Conservation (phyloP, 2,113 vertebrate species). For the Notarius quadriscutis region DNA sequence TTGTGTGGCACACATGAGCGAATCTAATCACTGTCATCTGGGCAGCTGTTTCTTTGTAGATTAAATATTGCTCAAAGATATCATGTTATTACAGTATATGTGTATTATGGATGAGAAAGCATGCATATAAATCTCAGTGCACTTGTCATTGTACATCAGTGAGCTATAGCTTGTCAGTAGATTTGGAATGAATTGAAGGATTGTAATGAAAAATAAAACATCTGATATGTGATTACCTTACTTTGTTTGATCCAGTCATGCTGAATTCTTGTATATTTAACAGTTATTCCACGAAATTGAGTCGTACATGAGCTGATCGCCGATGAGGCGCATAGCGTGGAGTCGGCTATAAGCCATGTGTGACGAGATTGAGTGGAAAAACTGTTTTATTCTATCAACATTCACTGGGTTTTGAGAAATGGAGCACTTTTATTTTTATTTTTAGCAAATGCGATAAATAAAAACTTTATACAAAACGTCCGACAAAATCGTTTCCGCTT, state of each 20-base stretch:
- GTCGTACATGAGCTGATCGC: no score
- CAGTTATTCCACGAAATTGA: no score
- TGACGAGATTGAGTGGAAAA: no score
- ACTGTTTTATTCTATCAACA: no score
- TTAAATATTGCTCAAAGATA: conserved; percentile 18
- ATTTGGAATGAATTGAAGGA: conserved; percentile 8
- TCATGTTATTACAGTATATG: conserved; percentile 6
- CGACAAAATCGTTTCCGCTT: no score
- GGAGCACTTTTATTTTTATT: no score
- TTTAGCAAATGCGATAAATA: no score
- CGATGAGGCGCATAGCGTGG: no score
- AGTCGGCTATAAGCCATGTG: no score
- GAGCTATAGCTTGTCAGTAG: conserved; percentile 14
- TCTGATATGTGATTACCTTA: neutral
- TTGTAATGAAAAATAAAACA: conserved; percentile 23
- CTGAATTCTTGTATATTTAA: neutral
- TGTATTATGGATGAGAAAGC: conserved; percentile 22
- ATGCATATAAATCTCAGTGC: conserved; percentile 31
- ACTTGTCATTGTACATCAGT: conserved; percentile 26
- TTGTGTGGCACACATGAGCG: conserved; percentile 8
- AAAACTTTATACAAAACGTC: no score
- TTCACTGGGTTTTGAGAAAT: no score
- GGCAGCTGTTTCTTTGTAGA: conserved; percentile 36
- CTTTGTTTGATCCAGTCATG: neutral
- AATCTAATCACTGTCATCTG: conserved; percentile 5